Conservation (phyloP, 1,140 invertebrate genomes). For the Drosophila sp. region DNA sequence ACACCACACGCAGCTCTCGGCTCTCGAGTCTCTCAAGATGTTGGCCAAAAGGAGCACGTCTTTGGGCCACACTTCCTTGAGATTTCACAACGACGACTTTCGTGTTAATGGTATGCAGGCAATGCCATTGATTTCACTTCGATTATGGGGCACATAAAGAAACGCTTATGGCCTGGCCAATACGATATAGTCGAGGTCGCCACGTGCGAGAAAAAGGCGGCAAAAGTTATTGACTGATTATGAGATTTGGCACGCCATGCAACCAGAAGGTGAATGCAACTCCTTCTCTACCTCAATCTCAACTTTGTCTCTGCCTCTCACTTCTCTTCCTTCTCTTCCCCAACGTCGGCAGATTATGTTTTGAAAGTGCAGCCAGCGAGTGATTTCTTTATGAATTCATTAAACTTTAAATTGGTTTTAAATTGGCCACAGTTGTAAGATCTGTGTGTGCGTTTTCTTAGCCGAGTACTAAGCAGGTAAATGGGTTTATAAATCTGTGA, state of each 20-base stretch:
- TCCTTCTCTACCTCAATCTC: slow-evolving; percentile 5
- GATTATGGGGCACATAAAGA: slow-evolving; percentile 78
- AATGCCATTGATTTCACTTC: slow-evolving; percentile 83
- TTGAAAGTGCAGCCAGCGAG: slow-evolving; percentile 76
- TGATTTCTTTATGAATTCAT: slow-evolving; percentile 83
- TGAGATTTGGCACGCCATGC: slow-evolving; percentile 77
- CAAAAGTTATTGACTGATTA: slow-evolving; percentile 84
- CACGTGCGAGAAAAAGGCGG: slow-evolving; percentile 75
- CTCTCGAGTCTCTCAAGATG: too few species aligned
- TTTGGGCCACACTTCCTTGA: slow-evolving; percentile 39
- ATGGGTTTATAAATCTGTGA: too few species aligned
- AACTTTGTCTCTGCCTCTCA: not conserved
- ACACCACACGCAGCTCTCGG: too few species aligned
- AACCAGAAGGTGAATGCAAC: slow-evolving; percentile 38
- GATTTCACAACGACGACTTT: slow-evolving; percentile 75
- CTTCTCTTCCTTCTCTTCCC: not conserved
- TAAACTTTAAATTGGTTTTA: slow-evolving; percentile 83
- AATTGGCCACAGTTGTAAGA: slow-evolving; percentile 65
- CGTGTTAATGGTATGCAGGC: slow-evolving; percentile 82
- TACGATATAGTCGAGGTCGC: slow-evolving; percentile 35
- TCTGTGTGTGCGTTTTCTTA: slow-evolving; percentile 1
- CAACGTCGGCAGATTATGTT: slow-evolving; percentile 78
- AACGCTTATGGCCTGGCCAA: slow-evolving; percentile 69
- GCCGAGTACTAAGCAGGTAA: too few species aligned
- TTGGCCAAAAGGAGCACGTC: not conserved